Percentiles rank a stretch among this genome's conserved stretches.
These are phyloP conservation scores for Aspidiotus rigidus DNA, from an alignment of 2,888 invertebrate genomes.

Conservation along the genomic window DNA sequence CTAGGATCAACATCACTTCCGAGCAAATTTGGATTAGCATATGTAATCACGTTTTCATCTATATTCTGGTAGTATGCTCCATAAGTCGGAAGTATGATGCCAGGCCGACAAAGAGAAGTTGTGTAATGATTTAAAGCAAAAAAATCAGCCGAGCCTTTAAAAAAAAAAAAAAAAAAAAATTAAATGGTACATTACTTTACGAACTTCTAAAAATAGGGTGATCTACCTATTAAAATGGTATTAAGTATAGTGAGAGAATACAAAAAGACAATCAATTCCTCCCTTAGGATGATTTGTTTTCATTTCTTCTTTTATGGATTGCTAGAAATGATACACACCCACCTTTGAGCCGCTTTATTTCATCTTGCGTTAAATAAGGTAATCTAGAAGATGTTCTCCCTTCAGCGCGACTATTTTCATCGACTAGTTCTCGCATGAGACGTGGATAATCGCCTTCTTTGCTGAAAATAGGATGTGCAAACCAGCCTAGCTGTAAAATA, in stretches of 20 bases:
- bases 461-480: slow-evolving; percentile 38
- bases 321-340: not conserved
- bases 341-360: slow-evolving; percentile 49
- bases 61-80: not conserved
- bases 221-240: too few relatives aligned
- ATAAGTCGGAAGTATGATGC: slow-evolving; percentile 22
- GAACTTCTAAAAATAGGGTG: not conserved
- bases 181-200: not conserved
- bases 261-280: too few relatives aligned
- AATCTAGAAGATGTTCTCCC: slow-evolving; percentile 45
- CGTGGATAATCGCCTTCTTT: slow-evolving; percentile 48
- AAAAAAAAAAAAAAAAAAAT: not conserved
- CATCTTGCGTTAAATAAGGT: slow-evolving; percentile 47
- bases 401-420: slow-evolving; percentile 44
- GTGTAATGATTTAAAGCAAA: slow-evolving; percentile 70
- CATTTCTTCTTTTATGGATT: too few relatives aligned
- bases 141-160: slow-evolving; percentile 55
- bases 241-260: too few relatives aligned
- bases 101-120: slow-evolving; percentile 44
- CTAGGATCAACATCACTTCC: not conserved
- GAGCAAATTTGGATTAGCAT: slow-evolving; percentile 15
- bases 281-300: too few relatives aligned
- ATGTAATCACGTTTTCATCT: slow-evolving; percentile 7
- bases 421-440: slow-evolving; percentile 45
- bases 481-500: slow-evolving; percentile 37